phyloP scores from a whole-genome alignment of 2,797 vertebrate species.

The Neosalanx taihuensis region DNA sequence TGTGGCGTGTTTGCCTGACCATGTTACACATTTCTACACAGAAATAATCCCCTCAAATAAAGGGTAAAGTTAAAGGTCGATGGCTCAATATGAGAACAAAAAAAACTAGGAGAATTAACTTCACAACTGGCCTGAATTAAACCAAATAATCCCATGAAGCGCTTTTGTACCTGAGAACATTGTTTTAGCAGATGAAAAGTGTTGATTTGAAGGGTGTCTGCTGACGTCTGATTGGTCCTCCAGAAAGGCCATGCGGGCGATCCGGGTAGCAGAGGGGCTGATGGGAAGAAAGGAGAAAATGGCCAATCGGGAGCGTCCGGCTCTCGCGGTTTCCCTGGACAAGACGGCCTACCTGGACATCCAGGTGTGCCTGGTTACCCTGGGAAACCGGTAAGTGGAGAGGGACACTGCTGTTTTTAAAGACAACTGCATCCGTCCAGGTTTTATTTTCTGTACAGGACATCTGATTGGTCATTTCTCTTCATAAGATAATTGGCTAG shows the following conservation, averaged over 20 bases:
- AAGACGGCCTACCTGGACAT: constrained; percentile 56
- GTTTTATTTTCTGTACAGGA: no score
- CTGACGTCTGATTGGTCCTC: neutral
- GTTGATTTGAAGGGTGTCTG: neutral
- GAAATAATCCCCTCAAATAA: no score
- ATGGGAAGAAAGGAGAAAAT: constrained; percentile 59
- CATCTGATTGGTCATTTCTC: no score
- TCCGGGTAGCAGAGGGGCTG: constrained; percentile 50
- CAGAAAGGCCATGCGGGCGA: constrained; percentile 58
- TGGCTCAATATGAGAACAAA: no score
- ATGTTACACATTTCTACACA: no score
- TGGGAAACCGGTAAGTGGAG: constrained; percentile 63
- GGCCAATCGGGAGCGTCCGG: constrained; percentile 52
- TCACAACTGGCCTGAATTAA: no score
- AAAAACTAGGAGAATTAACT: no score
- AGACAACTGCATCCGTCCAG: no score
- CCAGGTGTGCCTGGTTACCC: constrained; percentile 64
- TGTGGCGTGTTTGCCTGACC: no score
- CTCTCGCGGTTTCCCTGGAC: constrained; percentile 54
- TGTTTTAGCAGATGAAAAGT: neutral
- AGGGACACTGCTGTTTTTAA: no score
- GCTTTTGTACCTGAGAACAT: neutral
- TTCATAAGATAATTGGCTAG: neutral
- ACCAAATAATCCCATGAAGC: no score
- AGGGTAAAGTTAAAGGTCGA: no score